Conservation (phyloP, 2,888 invertebrate genomes). For the Drosophila fungiperda region DNA sequence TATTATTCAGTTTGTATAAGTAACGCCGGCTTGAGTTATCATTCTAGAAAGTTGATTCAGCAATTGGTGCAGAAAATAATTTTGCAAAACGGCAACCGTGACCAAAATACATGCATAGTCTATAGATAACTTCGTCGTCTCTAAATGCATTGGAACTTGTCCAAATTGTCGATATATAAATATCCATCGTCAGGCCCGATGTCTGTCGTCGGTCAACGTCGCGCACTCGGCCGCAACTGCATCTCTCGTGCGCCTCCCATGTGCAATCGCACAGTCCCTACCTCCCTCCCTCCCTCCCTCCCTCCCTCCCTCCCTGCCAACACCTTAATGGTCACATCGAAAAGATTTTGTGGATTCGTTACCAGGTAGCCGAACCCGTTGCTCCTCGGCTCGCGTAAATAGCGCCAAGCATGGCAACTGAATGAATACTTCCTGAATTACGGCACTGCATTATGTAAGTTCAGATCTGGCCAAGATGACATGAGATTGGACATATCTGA, state of each 20-base stretch:
- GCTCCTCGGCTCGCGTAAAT: constrained; percentile 38
- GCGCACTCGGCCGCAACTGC: constrained; percentile 62
- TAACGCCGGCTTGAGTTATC: constrained; percentile 10
- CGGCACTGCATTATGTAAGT: constrained; percentile 55
- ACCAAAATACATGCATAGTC: constrained; percentile 75
- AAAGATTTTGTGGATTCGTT: constrained; percentile 8
- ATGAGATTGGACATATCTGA: constrained; percentile 2
- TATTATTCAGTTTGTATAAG: background rate
- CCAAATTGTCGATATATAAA: constrained; percentile 84
- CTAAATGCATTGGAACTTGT: constrained; percentile 84
- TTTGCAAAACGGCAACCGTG: constrained; percentile 72
- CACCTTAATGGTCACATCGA: background rate
- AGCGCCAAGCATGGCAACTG: constrained; percentile 65
- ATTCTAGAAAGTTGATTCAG: constrained; percentile 11
- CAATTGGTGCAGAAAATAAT: constrained; percentile 75
- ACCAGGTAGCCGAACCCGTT: constrained; percentile 47
- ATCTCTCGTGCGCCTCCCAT: constrained; percentile 61
- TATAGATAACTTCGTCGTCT: constrained; percentile 75
- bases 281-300: constrained; percentile 2
- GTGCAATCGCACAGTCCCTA: constrained; percentile 37
- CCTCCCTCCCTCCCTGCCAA: background rate
- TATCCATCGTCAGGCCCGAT: constrained; percentile 75
- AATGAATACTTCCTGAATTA: constrained; percentile 78
- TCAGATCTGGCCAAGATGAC: constrained; percentile 29
- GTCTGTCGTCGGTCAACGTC: constrained; percentile 56